These are phyloP conservation scores for Oegoconia quadripuncta DNA, from an alignment of 2,888 invertebrate genomes.

Conservation along the genomic window DNA sequence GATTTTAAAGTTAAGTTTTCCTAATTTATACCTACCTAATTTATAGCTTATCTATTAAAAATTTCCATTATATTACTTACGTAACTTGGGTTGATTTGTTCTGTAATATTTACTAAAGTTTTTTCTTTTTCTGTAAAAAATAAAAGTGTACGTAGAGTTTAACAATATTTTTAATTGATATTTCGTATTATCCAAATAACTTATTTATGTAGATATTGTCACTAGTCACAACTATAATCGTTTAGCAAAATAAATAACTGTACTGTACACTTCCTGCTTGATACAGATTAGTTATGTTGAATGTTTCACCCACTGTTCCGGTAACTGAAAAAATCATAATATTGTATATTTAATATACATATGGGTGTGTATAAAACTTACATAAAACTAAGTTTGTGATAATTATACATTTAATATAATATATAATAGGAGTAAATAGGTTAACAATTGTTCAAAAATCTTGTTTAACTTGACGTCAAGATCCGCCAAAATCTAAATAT, in stretches of 20 bases:
- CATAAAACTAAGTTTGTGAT: neutral
- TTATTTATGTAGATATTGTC: slow-evolving; percentile 12
- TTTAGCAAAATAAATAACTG: neutral
- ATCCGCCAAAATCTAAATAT: neutral
- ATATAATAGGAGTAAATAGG: neutral
- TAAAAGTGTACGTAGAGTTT: neutral
- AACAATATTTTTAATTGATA: neutral
- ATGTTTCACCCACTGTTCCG: too few species aligned
- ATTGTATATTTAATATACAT: neutral
- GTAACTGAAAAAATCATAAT: neutral
- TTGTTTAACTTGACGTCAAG: neutral
- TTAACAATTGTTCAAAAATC: neutral
- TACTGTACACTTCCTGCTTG: neutral
- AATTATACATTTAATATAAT: neutral
- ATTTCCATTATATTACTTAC: neutral
- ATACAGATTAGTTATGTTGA: neutral
- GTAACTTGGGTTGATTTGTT: neutral
- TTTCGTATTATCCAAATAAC: neutral
- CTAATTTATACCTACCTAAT: slow-evolving; percentile 17
- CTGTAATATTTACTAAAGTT: neutral
- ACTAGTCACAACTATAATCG: slow-evolving; percentile 21
- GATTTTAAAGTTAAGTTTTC: slow-evolving; percentile 40
- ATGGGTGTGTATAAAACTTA: neutral
- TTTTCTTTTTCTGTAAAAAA: neutral
- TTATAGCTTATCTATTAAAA: slow-evolving; percentile 7